These are phyloP conservation scores for Pseudopipra pipra DNA, from an alignment of 2,113 vertebrate species.

Conservation along the genomic window DNA sequence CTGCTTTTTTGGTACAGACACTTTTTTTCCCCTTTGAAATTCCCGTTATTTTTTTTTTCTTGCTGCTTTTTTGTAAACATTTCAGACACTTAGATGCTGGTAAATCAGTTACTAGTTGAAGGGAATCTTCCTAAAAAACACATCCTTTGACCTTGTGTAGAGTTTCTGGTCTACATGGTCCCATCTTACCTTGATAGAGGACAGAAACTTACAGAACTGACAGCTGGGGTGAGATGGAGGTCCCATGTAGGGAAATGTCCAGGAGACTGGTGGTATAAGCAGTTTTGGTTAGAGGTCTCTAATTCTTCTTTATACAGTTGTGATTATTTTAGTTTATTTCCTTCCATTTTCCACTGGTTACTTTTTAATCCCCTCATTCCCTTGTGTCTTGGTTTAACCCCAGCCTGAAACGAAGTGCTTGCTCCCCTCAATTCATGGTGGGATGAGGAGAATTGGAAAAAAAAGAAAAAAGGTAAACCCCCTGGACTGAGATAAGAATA, in stretches of 20 bases:
- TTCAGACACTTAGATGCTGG: background rate
- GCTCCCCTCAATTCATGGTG: background rate
- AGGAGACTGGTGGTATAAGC: background rate
- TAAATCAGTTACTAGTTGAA: background rate
- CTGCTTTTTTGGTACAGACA: background rate
- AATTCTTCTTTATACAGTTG: background rate
- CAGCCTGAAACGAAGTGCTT: background rate
- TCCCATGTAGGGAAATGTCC: background rate
- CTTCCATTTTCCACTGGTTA: background rate
- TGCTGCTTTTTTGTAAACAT: background rate
- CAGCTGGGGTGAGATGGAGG: background rate
- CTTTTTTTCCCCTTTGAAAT: background rate
- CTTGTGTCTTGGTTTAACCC: background rate
- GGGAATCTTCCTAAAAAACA: background rate
- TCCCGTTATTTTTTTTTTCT: background rate
- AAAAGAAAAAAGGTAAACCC: background rate
- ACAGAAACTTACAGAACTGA: background rate
- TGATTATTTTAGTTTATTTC: background rate
- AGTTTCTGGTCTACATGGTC: background rate
- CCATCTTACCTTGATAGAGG: background rate
- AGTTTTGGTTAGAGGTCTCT: background rate
- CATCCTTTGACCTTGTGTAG: background rate
- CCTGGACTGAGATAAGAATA: background rate
- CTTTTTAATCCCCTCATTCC: background rate
- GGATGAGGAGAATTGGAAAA: background rate